These are phyloP conservation scores for Drosophila testacea DNA, from an alignment of 2,888 invertebrate genomes.

Conservation along the genomic window DNA sequence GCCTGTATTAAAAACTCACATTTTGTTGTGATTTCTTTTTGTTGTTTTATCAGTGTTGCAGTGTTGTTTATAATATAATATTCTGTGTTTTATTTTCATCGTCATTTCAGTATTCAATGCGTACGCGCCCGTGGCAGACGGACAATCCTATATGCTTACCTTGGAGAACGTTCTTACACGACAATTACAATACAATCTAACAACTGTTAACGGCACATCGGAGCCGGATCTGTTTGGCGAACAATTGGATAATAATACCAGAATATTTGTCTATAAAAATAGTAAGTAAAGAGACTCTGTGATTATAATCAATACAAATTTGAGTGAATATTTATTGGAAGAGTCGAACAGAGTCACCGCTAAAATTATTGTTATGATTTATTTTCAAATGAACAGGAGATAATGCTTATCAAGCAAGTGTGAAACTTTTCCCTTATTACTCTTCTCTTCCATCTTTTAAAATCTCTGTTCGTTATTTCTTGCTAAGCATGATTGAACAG, in stretches of 20 bases:
- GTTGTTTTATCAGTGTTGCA: constrained; percentile 29
- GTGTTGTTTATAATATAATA: constrained; percentile 20
- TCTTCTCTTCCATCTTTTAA: neutral
- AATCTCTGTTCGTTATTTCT: neutral
- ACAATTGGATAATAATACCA: constrained; percentile 66
- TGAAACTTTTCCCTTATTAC: neutral
- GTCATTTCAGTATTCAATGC: constrained; percentile 82
- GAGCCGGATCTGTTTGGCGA: constrained; percentile 54
- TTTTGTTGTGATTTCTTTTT: constrained; percentile 33
- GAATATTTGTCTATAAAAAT: constrained; percentile 75
- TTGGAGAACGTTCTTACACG: constrained; percentile 62
- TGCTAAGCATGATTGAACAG: neutral
- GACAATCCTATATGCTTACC: constrained; percentile 76
- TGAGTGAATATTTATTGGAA: no score
- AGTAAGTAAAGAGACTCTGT: constrained; percentile 63
- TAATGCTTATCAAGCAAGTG: neutral
- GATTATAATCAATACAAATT: neutral
- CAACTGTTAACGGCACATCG: constrained; percentile 49
- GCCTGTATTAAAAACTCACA: constrained; percentile 29
- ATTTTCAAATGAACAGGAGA: neutral
- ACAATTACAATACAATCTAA: constrained; percentile 55
- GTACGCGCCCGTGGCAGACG: constrained; percentile 71
- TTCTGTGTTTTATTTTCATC: constrained; percentile 19
- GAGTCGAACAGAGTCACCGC: neutral
- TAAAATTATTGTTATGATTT: neutral